Conservation (phyloP, 2,888 invertebrate species). For the Drosophila aldrichi region DNA sequence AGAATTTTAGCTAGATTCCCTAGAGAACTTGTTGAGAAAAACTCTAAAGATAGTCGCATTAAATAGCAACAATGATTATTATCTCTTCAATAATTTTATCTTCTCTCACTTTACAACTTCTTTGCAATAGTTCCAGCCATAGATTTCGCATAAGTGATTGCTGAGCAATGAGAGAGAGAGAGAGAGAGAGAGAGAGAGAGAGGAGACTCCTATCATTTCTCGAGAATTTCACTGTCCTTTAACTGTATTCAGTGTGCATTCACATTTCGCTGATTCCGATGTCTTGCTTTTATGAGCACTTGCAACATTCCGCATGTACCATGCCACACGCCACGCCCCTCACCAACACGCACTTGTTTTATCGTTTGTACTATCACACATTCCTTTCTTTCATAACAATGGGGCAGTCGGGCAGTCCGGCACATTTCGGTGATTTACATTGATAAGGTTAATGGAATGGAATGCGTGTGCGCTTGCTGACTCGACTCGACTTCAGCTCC, state of each 20-base stretch:
- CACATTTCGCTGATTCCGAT: slow-evolving; percentile 48
- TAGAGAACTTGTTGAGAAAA: too few relatives aligned
- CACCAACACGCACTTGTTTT: slow-evolving; percentile 68
- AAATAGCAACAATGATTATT: not conserved
- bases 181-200: too few relatives aligned
- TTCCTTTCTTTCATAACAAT: slow-evolving; percentile 62
- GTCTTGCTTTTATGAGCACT: slow-evolving; percentile 60
- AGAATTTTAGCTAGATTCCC: too few relatives aligned
- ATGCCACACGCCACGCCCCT: slow-evolving; percentile 9
- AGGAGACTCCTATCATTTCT: slow-evolving; percentile 7
- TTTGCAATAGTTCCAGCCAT: not conserved
- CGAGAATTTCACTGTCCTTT: not conserved
- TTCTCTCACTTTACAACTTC: not conserved
- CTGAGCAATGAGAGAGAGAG: slow-evolving; percentile 36
- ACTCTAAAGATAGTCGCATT: too few relatives aligned
- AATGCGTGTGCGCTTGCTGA: slow-evolving; percentile 75
- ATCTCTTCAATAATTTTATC: too few relatives aligned
- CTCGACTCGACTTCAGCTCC: slow-evolving; percentile 44
- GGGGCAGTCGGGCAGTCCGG: slow-evolving; percentile 43
- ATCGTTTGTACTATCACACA: slow-evolving; percentile 55
- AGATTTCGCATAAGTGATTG: slow-evolving; percentile 23
- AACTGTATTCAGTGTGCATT: slow-evolving; percentile 28
- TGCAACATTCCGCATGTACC: slow-evolving; percentile 40
- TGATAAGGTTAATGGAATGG: slow-evolving; percentile 79
- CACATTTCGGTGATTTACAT: slow-evolving; percentile 79